Percentiles rank a stretch among this genome's conserved stretches.
Evolutionary conservation across 2,888 invertebrate species (phyloP).

Genomic region (Microchrysa polita): DNA sequence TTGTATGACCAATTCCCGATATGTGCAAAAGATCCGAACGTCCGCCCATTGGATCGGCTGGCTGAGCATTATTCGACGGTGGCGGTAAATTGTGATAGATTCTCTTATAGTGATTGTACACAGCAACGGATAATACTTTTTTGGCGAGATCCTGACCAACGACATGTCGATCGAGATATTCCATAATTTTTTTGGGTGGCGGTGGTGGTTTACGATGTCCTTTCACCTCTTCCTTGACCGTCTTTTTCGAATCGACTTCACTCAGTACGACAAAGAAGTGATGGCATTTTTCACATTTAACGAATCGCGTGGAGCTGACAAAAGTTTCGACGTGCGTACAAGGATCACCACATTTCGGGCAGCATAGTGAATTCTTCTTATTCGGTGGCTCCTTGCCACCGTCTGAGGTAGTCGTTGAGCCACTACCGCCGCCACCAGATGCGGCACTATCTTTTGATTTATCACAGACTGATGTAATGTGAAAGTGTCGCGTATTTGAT

Average conservation of each 20-base stretch:
- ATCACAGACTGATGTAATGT: slow-evolving; percentile 52
- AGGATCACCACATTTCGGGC: slow-evolving; percentile 97
- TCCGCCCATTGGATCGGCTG: slow-evolving; percentile 59
- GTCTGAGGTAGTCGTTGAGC: slow-evolving; percentile 53
- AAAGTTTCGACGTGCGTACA: slow-evolving; percentile 97
- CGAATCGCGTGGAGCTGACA: slow-evolving; percentile 95
- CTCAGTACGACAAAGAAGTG: slow-evolving; percentile 97
- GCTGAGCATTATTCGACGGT: slow-evolving; percentile 51
- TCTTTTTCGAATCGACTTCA: slow-evolving; percentile 90
- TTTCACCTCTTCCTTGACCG: slow-evolving; percentile 79
- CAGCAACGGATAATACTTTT: slow-evolving; percentile 96
- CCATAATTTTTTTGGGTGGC: slow-evolving; percentile 95
- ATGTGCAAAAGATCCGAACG: slow-evolving; percentile 82
- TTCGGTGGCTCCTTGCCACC: slow-evolving; percentile 67
- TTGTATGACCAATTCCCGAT: slow-evolving; percentile 77
- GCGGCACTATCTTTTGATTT: slow-evolving; percentile 52
- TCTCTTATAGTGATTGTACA: slow-evolving; percentile 98
- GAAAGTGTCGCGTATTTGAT: slow-evolving; percentile 48
- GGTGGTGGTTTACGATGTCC: slow-evolving; percentile 85
- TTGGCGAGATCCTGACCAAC: slow-evolving; percentile 98
- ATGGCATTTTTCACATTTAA: slow-evolving; percentile 97
- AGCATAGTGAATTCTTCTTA: slow-evolving; percentile 82
- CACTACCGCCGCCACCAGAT: slow-evolving; percentile 19
- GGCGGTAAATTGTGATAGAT: slow-evolving; percentile 91
- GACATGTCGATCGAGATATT: slow-evolving; percentile 95